These are phyloP conservation scores for Diarsia dahlii DNA, from an alignment of 2,888 invertebrate genomes.

Conservation along the genomic window DNA sequence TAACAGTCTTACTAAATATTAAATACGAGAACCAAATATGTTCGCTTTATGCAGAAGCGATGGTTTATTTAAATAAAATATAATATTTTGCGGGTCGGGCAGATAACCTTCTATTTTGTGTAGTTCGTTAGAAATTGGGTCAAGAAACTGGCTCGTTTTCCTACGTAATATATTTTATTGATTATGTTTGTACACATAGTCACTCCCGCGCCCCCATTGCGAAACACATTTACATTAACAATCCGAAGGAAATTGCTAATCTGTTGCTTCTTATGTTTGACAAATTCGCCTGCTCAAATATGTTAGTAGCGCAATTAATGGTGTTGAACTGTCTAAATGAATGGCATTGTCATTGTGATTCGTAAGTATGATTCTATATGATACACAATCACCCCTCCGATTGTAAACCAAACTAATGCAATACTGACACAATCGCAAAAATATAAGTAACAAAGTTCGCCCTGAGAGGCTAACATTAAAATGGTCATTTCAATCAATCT, in stretches of 20 bases:
- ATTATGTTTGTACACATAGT: conserved; percentile 22
- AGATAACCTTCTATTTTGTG: conserved; percentile 49
- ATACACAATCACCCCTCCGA: background rate
- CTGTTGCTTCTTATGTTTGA: background rate
- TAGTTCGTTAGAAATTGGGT: conserved; percentile 52
- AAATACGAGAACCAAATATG: conserved; percentile 46
- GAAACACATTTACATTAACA: background rate
- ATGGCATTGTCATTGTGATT: background rate
- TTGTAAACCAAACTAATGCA: background rate
- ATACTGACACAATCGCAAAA: background rate
- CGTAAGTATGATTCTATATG: background rate
- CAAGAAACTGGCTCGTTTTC: conserved; percentile 35
- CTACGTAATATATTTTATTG: conserved; percentile 32
- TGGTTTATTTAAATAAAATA: background rate
- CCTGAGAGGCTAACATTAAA: background rate
- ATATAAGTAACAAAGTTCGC: background rate
- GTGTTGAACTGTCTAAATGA: conserved; percentile 1
- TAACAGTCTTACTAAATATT: conserved; percentile 43
- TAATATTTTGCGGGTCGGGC: conserved; percentile 43
- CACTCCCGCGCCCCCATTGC: background rate
- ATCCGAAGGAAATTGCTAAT: background rate
- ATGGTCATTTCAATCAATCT: conserved; percentile 8
- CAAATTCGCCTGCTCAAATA: background rate
- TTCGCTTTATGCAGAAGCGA: conserved; percentile 19
- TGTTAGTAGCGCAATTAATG: background rate